Conservation (phyloP, 2,113 vertebrate species). For the Pituophis catenifer region DNA sequence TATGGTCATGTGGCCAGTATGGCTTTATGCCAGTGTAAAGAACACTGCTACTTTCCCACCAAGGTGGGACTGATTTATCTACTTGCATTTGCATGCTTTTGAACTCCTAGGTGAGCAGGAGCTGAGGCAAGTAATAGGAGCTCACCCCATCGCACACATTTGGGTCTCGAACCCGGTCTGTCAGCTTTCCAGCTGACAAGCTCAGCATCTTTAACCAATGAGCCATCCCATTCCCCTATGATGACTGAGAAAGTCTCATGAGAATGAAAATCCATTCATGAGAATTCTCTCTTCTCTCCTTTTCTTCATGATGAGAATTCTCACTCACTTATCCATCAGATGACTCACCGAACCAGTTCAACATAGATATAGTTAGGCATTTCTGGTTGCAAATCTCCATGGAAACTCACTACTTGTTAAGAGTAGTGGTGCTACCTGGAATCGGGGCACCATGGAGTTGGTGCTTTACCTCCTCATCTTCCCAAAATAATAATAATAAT, state of each 20-base stretch:
- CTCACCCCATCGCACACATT: neutral
- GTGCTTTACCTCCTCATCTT: neutral
- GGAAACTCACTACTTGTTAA: neutral
- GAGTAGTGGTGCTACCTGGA: neutral
- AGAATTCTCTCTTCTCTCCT: neutral
- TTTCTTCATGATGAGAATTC: neutral
- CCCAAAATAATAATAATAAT: neutral
- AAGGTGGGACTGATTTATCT: neutral
- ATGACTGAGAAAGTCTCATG: neutral
- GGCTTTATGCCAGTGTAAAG: too few species aligned
- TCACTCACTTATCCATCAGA: neutral
- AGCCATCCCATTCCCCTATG: neutral
- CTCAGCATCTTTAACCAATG: neutral
- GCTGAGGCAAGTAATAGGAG: neutral
- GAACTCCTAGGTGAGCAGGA: neutral
- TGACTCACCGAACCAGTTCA: neutral
- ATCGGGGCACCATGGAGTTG: neutral
- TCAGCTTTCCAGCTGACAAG: neutral
- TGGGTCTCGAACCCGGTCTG: neutral
- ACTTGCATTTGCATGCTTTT: neutral
- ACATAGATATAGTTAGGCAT: neutral
- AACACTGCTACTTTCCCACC: neutral
- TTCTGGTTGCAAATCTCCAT: too few species aligned
- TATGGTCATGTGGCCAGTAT: neutral
- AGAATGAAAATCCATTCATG: neutral